Evolutionary conservation across 2,113 vertebrate species (phyloP).

Genomic region (Penelope pileata): DNA sequence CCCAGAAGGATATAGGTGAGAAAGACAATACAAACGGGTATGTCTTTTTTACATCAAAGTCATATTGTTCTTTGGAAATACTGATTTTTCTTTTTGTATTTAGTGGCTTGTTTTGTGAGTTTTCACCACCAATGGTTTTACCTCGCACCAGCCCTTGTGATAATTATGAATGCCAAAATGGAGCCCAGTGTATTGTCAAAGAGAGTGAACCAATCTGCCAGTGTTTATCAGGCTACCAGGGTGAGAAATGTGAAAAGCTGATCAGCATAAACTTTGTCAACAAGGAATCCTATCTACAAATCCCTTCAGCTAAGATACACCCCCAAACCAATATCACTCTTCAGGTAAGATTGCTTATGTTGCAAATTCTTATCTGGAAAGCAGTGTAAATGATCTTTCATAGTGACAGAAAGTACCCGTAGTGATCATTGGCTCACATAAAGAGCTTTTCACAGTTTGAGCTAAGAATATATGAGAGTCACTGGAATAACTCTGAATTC

Average conservation of each 20-base stretch:
- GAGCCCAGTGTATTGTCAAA: conserved; percentile 91
- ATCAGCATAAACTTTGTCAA: conserved; percentile 94
- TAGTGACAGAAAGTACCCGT: background rate
- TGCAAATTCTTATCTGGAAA: background rate
- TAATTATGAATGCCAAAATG: conserved; percentile 93
- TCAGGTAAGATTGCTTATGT: conserved; percentile 81
- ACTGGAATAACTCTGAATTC: background rate
- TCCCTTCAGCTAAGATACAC: conserved; percentile 86
- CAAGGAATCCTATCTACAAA: conserved; percentile 92
- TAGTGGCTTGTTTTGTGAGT: conserved; percentile 96
- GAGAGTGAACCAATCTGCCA: conserved; percentile 90
- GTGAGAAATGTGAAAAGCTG: conserved; percentile 91
- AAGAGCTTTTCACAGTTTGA: background rate
- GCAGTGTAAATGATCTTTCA: background rate
- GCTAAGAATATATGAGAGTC: background rate
- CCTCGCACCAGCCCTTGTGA: conserved; percentile 97
- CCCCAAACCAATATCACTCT: conserved; percentile 93
- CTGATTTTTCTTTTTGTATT: background rate
- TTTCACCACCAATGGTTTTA: conserved; percentile 95
- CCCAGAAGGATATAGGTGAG: conserved; percentile 93
- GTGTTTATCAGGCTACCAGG: conserved; percentile 93
- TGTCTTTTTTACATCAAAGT: background rate
- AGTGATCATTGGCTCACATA: background rate
- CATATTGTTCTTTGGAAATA: background rate
- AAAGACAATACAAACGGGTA: background rate